phyloP scores from a whole-genome alignment of 1,140 invertebrate genomes.

The Scaptodrosophila lebanonensis region DNA sequence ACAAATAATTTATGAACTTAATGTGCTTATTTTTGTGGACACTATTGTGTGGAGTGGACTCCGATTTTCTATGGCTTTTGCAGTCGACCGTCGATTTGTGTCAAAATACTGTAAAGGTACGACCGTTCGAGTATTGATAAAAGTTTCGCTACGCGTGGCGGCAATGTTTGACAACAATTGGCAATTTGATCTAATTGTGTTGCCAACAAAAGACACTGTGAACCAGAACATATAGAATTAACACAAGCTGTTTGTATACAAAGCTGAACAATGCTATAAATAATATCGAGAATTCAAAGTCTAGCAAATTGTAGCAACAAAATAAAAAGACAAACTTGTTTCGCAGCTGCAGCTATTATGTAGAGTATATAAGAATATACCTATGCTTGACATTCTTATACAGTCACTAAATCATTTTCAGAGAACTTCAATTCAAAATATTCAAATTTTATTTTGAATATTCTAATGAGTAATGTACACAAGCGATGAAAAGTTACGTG shows the following conservation, averaged over 20 bases:
- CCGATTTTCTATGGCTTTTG: not conserved
- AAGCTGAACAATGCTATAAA: constrained; percentile 17
- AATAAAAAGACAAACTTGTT: constrained; percentile 1
- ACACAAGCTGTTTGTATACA: not conserved
- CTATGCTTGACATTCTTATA: too few relatives aligned
- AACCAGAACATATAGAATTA: constrained; percentile 10
- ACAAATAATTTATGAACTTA: constrained; percentile 58
- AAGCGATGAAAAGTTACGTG: too few relatives aligned
- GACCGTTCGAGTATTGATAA: too few relatives aligned
- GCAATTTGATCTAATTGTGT: constrained; percentile 54
- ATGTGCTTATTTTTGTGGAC: constrained; percentile 13
- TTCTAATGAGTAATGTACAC: too few relatives aligned
- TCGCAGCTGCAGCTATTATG: too few relatives aligned
- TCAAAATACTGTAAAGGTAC: constrained; percentile 30
- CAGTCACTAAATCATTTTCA: too few relatives aligned
- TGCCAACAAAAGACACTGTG: constrained; percentile 37
- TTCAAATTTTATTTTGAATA: too few relatives aligned
- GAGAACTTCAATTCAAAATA: too few relatives aligned
- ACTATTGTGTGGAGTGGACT: constrained; percentile 16
- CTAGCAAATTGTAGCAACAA: constrained; percentile 9
- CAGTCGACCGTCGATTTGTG: constrained; percentile 23
- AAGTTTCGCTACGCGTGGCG: too few relatives aligned
- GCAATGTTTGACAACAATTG: constrained; percentile 42
- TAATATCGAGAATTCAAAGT: constrained; percentile 8
- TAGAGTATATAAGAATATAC: too few relatives aligned